These are phyloP conservation scores for Ceratina australensis DNA, from an alignment of 1,140 invertebrate species.

Conservation along the genomic window DNA sequence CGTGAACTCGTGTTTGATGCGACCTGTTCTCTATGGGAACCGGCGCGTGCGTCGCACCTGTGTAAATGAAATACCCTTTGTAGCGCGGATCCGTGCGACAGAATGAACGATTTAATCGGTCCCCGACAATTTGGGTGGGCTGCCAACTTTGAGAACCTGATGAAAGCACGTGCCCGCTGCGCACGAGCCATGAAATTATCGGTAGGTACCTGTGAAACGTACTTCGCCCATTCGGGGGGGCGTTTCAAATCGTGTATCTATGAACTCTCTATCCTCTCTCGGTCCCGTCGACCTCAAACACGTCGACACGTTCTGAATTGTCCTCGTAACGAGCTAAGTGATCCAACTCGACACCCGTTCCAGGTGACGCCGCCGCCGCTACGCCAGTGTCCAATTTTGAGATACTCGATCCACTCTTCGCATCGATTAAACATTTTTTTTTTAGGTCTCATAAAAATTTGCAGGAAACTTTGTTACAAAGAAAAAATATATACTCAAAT, in stretches of 20 bases:
- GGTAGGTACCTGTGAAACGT: constrained; percentile 51
- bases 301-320: constrained; percentile 47
- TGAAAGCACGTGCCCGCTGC: constrained; percentile 54
- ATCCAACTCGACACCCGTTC: constrained; percentile 35
- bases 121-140: constrained; percentile 55
- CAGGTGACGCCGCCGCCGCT: not conserved
- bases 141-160: constrained; percentile 58
- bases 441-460: not conserved
- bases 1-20: not conserved
- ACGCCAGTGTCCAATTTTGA: constrained; percentile 29
- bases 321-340: constrained; percentile 52
- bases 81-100: constrained; percentile 38
- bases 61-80: constrained; percentile 45
- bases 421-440: constrained; percentile 6
- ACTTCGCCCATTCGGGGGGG: constrained; percentile 46
- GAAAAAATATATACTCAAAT: not conserved
- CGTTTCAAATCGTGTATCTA: constrained; percentile 50
- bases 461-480: no score
- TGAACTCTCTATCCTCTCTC: constrained; percentile 31
- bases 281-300: constrained; percentile 45
- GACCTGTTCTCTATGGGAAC: not conserved
- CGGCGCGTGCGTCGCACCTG: not conserved
- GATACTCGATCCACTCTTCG: constrained; percentile 29
- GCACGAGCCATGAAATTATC: constrained; percentile 59
- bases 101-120: constrained; percentile 61